phyloP scores from a whole-genome alignment of 37 sponge, comb jelly and placozoan genomes.

The Hexactinellida sp. region DNA sequence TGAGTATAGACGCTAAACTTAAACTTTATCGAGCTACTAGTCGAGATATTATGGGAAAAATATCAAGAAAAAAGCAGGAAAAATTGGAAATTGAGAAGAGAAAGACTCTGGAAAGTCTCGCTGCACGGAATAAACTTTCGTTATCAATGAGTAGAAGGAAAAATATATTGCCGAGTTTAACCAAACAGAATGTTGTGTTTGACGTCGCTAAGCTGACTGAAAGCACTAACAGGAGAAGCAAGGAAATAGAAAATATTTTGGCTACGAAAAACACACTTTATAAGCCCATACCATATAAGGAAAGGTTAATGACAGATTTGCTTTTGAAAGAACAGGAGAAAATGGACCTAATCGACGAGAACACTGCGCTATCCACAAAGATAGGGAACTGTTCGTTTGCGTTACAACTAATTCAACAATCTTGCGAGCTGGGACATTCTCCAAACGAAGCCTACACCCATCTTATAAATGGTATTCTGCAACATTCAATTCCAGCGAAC shows the following conservation, averaged over 20 bases:
- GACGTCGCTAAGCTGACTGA: neutral
- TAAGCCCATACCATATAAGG: neutral
- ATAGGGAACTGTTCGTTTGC: neutral
- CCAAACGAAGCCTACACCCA: neutral
- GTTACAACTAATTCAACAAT: neutral
- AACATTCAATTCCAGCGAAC: neutral
- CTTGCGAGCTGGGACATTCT: neutral
- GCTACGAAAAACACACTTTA: neutral
- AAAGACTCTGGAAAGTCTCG: neutral
- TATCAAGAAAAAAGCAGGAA: conserved; percentile 1
- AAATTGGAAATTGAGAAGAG: neutral
- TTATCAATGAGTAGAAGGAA: neutral
- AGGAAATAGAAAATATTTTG: neutral
- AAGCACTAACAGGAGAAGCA: neutral
- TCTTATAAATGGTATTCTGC: neutral
- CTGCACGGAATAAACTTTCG: neutral
- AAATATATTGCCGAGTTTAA: neutral
- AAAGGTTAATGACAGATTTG: neutral
- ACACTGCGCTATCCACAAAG: neutral
- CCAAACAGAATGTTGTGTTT: neutral
- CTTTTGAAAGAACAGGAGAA: neutral
- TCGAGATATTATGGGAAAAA: neutral
- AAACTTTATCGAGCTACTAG: neutral
- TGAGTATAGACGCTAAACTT: neutral
- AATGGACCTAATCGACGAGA: neutral